Evolutionary conservation across 2,113 vertebrate species (phyloP), one percentile per base, ranked within the genome.

Genomic region (Caretta caretta): DNA sequence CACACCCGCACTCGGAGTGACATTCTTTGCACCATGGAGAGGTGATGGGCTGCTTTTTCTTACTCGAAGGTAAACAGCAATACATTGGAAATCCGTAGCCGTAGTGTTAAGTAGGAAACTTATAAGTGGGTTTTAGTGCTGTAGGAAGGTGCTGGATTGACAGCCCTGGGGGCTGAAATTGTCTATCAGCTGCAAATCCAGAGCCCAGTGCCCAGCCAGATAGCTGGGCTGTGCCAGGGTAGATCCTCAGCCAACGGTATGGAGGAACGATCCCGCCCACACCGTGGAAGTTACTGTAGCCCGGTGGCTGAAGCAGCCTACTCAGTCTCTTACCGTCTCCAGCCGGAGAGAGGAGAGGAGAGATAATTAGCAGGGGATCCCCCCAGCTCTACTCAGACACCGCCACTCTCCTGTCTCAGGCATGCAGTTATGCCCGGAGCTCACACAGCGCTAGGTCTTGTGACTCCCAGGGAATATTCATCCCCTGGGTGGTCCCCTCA

Each of bases 161-260:
- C 42, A 78, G 25, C 24, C 42, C 17, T 10, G 35, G 17, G n/a
- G n/a, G 35, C n/a, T 20, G 9, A 72, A 20, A 72, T 38, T 38
- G 19, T 38, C 35, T 38, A 10, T n/a, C 75, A 48, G 42, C 42
- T 14, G 10, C 75, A 78, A 14, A 48, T 78, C n/a, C 25, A 27
- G 75, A 48, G 24, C 12, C 38, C 42, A 48, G n/a, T 19, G 65
- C 62, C 29, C 5, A 65, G 65, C 65, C 65, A 38, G 69, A 38
- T 20, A 72, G n/a, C n/a, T 22, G 20, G n/a, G n/a, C 17, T 72
- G 19, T 8, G 42, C 38, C 72, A 46, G 24, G 10, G 22, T 46
- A 2, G 20, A 76, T 48, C 5, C 72, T 14, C 22, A 27, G 38
- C 24, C 12, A 0, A 20, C 6, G 2, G 24, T 14, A 24, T 4